phyloP scores from a whole-genome alignment of 2,113 vertebrate species.

The Carettochelys insculpta region DNA sequence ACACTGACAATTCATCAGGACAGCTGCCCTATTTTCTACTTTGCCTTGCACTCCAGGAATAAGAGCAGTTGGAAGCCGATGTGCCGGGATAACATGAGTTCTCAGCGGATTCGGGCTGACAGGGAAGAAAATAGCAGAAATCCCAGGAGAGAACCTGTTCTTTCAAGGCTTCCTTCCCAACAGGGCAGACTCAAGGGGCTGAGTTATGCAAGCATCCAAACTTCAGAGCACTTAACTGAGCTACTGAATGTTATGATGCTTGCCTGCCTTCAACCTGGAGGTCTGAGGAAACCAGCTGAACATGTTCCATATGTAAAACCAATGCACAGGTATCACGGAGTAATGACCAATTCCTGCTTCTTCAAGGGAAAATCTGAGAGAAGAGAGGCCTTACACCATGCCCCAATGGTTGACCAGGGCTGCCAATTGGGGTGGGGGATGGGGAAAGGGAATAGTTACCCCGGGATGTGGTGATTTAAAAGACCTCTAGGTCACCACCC shows the following conservation, averaged over 20 bases:
- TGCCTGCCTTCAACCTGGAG: rapidly evolving
- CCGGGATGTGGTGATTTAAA: no score
- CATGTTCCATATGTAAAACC: rapidly evolving
- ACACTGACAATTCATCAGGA: background rate
- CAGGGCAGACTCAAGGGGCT: background rate
- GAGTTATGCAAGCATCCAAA: background rate
- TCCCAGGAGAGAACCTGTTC: background rate
- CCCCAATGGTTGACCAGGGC: background rate
- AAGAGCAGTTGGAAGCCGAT: slow-evolving; percentile 3
- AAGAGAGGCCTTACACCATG: background rate
- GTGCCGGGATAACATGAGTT: background rate
- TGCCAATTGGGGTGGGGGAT: no score
- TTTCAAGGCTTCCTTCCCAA: rapidly evolving
- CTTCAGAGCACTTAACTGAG: background rate
- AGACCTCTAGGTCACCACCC: no score
- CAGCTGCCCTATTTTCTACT: background rate
- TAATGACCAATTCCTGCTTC: background rate
- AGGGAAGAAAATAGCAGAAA: background rate
- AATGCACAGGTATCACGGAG: background rate
- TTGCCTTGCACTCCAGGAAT: background rate
- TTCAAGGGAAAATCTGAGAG: background rate
- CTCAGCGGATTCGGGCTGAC: slow-evolving; percentile 17
- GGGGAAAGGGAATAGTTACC: no score
- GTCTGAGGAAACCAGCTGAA: background rate
- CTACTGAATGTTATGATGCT: rapidly evolving